A percentile compares a stretch with the other conserved stretches of the same genome.
These are phyloP conservation scores for Ptychadena robeensis DNA, from an alignment of 2,797 vertebrate species.

Conservation along the genomic window DNA sequence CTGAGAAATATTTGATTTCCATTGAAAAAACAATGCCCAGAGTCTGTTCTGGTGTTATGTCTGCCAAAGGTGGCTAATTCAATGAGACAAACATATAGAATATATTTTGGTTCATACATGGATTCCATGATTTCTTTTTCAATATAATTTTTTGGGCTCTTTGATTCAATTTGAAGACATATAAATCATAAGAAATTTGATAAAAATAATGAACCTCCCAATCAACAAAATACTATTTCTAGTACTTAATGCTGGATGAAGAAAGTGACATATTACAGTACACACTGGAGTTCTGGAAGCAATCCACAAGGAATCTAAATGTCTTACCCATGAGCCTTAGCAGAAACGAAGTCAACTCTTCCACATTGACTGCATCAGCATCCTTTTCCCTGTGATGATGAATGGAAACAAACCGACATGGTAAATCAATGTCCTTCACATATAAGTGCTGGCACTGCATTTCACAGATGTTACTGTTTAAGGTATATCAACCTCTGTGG, in stretches of 20 bases:
- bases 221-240: not conserved
- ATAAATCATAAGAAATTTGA: too few relatives aligned
- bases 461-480: slow-evolving; percentile 35
- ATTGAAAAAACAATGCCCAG: too few relatives aligned
- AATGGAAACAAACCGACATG: slow-evolving; percentile 23
- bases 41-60: too few relatives aligned
- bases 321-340: slow-evolving; percentile 84
- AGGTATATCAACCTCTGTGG: slow-evolving; percentile 28
- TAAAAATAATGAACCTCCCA: too few relatives aligned
- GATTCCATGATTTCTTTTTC: too few relatives aligned
- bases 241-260: not conserved
- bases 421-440: slow-evolving; percentile 28
- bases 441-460: slow-evolving; percentile 3
- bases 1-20: too few relatives aligned
- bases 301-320: not conserved
- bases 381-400: slow-evolving; percentile 81
- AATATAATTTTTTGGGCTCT: too few relatives aligned
- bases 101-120: too few relatives aligned
- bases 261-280: not conserved
- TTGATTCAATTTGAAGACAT: too few relatives aligned
- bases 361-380: slow-evolving; percentile 73
- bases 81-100: too few relatives aligned
- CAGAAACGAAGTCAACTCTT: slow-evolving; percentile 85
- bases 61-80: too few relatives aligned
- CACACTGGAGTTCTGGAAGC: not conserved